Conservation (phyloP, 2,797 vertebrate species). For the Leptatherina wallacei region DNA sequence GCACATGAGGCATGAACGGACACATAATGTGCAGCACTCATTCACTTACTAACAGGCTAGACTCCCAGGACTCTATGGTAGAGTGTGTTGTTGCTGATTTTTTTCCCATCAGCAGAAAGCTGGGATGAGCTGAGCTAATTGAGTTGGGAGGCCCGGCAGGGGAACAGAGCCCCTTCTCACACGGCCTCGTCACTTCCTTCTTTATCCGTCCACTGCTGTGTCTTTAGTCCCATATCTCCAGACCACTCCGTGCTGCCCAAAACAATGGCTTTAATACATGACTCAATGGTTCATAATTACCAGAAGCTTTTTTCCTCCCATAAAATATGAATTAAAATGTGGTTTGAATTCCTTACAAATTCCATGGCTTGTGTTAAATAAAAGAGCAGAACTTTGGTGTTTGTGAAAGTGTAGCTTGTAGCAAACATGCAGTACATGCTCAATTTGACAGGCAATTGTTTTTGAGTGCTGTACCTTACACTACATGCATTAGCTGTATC, state of each 20-base stretch:
- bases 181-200: conserved; percentile 76
- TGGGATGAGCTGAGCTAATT: conserved; percentile 83
- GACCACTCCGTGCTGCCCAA: conserved; percentile 51
- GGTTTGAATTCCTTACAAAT: conserved; percentile 16
- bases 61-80: conserved; percentile 70
- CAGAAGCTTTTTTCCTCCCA: not conserved
- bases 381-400: not conserved
- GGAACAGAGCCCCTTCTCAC: conserved; percentile 64
- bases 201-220: conserved; percentile 63
- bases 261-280: conserved; percentile 24
- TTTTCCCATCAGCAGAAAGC: conserved; percentile 82
- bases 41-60: conserved; percentile 68
- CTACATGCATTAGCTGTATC: conserved; percentile 41
- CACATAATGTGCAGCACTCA: conserved; percentile 64
- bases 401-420: not conserved
- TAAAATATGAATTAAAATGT: conserved; percentile 10
- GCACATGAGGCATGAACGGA: conserved; percentile 59
- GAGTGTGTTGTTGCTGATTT: conserved; percentile 70
- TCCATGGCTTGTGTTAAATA: not conserved
- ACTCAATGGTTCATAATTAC: conserved; percentile 21
- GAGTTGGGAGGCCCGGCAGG: conserved; percentile 80
- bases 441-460: conserved; percentile 13
- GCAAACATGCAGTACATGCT: not conserved
- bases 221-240: conserved; percentile 58
- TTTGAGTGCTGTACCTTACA: conserved; percentile 12